phyloP scores from a whole-genome alignment of 37 sponge, comb jelly and placozoan species.

The Hormiphora californensis region DNA sequence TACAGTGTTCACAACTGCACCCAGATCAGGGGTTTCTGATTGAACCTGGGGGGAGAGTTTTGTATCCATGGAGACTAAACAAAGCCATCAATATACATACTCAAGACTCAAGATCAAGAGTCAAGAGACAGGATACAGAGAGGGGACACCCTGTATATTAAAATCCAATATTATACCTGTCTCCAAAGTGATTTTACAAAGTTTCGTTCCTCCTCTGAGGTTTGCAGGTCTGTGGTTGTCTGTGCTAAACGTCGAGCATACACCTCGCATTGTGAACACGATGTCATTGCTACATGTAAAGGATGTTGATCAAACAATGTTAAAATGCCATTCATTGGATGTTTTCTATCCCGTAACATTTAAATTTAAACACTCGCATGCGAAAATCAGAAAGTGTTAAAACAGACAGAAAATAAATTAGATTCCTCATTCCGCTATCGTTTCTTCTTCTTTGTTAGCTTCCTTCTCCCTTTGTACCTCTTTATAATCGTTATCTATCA shows the following conservation, averaged over 20 bases:
- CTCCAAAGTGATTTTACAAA: conserved; percentile 14
- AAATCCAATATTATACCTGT: not conserved
- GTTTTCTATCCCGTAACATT: too few relatives aligned
- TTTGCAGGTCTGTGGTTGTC: not conserved
- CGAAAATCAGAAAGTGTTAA: too few relatives aligned
- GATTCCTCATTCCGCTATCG: too few relatives aligned
- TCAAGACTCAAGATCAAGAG: not conserved
- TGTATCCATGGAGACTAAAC: too few relatives aligned
- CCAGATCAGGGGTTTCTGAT: not conserved
- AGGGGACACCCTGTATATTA: not conserved
- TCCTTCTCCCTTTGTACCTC: too few relatives aligned
- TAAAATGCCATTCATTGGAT: too few relatives aligned
- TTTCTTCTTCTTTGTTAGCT: too few relatives aligned
- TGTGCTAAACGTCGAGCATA: not conserved
- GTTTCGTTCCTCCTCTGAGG: not conserved
- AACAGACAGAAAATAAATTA: too few relatives aligned
- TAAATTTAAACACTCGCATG: too few relatives aligned
- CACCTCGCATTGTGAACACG: not conserved
- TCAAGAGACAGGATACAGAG: not conserved
- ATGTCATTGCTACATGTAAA: not conserved
- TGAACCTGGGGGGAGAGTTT: too few relatives aligned
- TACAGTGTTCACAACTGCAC: not conserved
- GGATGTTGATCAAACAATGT: too few relatives aligned
- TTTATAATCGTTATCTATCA: too few relatives aligned
- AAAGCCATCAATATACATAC: not conserved